A percentile compares a stretch with the other conserved stretches of the same genome.
Evolutionary conservation across 2,797 vertebrate species (phyloP).

Genomic region (Fistularia tabacaria): DNA sequence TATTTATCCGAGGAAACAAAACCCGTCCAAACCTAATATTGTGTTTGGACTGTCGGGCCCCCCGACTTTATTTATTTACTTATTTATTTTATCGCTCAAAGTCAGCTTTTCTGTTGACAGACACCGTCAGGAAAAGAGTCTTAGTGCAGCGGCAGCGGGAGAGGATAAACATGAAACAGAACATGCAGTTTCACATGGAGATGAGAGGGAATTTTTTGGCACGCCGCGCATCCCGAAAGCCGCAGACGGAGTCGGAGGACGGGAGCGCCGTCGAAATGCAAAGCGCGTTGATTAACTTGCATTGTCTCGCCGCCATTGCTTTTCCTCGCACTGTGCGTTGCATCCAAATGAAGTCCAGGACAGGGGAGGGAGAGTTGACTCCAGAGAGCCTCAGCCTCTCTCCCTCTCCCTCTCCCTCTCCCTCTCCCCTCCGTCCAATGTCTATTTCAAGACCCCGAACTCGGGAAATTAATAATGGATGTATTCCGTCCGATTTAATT

Average conservation of each 20-base stretch:
- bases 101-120: too few species aligned
- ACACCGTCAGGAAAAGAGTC: conserved; percentile 3
- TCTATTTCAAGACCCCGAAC: conserved; percentile 58
- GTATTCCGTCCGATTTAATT: conserved; percentile 68
- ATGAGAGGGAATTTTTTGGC: conserved; percentile 37
- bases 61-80: too few species aligned
- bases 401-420: conserved; percentile 14
- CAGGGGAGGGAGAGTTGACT: conserved; percentile 5
- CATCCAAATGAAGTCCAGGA: conserved; percentile 49
- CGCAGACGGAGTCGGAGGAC: conserved; percentile 19
- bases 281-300: conserved; percentile 53
- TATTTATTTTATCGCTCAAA: too few species aligned
- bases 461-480: conserved; percentile 70
- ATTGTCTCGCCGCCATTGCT: conserved; percentile 48
- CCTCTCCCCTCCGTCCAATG: conserved; percentile 33
- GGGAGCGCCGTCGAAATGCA: conserved; percentile 15
- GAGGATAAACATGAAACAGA: conserved; percentile 26
- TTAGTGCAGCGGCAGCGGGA: conserved; percentile 10
- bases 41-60: too few species aligned
- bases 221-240: conserved; percentile 26
- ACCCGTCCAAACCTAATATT: too few species aligned
- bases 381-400: conserved; percentile 33
- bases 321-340: conserved; percentile 27
- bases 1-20: too few species aligned
- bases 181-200: conserved; percentile 32